Conservation (phyloP, 2,113 vertebrate species). For the Blennius ocellaris region DNA sequence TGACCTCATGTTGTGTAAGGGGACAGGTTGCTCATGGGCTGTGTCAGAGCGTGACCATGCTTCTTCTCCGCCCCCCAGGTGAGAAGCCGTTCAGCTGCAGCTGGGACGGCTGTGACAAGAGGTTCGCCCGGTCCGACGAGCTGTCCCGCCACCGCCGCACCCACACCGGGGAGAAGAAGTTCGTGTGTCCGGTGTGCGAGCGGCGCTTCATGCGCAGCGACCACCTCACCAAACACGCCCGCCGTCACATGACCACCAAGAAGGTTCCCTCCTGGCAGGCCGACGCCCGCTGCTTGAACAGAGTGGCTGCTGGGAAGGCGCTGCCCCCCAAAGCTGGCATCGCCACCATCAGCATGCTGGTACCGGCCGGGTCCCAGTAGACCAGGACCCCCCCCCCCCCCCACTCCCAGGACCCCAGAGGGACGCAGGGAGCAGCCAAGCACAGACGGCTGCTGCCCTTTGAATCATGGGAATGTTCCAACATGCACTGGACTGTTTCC, state of each 20-base stretch:
- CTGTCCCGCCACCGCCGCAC: conserved; percentile 95
- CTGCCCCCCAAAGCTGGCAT: conserved; percentile 72
- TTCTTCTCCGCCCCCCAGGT: conserved; percentile 77
- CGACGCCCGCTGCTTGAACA: conserved; percentile 89
- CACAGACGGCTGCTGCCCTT: conserved; percentile 74
- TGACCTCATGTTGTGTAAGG: too few relatives aligned
- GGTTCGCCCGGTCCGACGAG: conserved; percentile 96
- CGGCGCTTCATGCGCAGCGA: conserved; percentile 98
- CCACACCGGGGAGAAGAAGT: conserved; percentile 98
- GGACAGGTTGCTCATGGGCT: too few relatives aligned
- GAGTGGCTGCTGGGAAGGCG: conserved; percentile 80
- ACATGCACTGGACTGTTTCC: conserved; percentile 84
- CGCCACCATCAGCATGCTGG: conserved; percentile 82
- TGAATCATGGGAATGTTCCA: conserved; percentile 71
- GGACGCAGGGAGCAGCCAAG: conserved; percentile 67
- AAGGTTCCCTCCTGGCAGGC: conserved; percentile 95
- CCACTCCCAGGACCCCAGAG: conserved; percentile 55
- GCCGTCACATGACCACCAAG: conserved; percentile 92
- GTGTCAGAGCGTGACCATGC: conserved; percentile 61
- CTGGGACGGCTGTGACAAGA: conserved; percentile 97
- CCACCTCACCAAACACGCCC: conserved; percentile 95
- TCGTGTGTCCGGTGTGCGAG: conserved; percentile 93
- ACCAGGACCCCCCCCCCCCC: conserved; percentile 58
- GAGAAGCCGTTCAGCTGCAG: conserved; percentile 98
- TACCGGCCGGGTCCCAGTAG: conserved; percentile 81